Evolutionary conservation across 2,797 vertebrate genomes (phyloP).

Genomic region (Momotus momota): DNA sequence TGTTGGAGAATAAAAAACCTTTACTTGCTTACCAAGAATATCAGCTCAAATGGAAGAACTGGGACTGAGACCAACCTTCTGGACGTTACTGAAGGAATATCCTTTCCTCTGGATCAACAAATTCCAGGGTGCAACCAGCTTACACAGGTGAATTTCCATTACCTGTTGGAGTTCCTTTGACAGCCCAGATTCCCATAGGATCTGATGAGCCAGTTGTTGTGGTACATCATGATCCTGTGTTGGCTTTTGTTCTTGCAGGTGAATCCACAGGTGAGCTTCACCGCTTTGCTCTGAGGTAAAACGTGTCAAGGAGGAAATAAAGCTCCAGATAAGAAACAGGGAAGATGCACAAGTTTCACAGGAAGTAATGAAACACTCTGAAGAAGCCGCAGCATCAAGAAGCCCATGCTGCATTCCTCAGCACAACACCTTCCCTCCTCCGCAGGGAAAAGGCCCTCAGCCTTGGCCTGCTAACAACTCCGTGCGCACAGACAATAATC

Average conservation of each 20-base stretch:
- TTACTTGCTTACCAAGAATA: not conserved
- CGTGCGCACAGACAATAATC: accelerated
- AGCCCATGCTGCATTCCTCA: not conserved
- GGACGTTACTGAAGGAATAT: not conserved
- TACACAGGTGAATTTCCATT: accelerated
- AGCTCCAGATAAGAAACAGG: not conserved
- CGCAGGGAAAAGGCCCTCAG: not conserved
- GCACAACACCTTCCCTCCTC: not conserved
- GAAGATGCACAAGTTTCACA: not conserved
- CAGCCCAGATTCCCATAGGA: conserved; percentile 87
- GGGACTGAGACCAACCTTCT: not conserved
- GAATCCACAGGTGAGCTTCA: conserved; percentile 87
- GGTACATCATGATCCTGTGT: conserved; percentile 88
- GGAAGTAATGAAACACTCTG: not conserved
- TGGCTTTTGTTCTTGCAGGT: conserved; percentile 82
- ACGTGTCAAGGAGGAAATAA: conserved; percentile 55
- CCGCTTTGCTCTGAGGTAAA: conserved; percentile 82
- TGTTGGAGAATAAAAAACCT: not conserved
- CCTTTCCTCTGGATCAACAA: not conserved
- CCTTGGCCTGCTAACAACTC: not conserved
- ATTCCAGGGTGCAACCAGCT: not conserved
- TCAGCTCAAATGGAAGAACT: not conserved
- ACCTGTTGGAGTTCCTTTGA: conserved; percentile 51
- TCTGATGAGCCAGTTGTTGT: conserved; percentile 87
- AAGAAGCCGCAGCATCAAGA: not conserved